phyloP scores from a whole-genome alignment of 1,140 invertebrate genomes.

The Lordiphosa stackelbergi region DNA sequence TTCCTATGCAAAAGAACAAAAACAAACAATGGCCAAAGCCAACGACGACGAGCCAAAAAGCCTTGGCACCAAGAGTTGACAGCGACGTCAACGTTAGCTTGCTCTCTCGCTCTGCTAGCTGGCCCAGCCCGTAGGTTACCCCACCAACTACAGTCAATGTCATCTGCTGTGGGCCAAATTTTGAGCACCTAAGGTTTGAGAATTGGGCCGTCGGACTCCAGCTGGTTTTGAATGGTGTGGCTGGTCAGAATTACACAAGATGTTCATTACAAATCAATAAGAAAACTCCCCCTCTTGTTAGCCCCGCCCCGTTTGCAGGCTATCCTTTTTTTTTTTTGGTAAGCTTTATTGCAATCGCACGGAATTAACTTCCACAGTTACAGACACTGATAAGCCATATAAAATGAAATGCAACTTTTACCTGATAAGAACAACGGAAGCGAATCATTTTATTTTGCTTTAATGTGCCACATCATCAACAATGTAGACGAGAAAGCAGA shows the following conservation, averaged over 20 bases:
- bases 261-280: constrained; percentile 14
- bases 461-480: background rate
- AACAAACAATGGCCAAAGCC: constrained; percentile 53
- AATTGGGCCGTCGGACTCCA: constrained; percentile 48
- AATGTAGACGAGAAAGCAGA: too few relatives aligned
- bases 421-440: background rate
- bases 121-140: background rate
- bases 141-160: constrained; percentile 26
- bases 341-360: too few relatives aligned
- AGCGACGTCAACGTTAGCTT: constrained; percentile 36
- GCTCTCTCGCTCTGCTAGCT: constrained; percentile 22
- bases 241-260: constrained; percentile 43
- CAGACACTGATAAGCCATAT: too few relatives aligned
- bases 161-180: constrained; percentile 16
- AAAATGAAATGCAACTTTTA: too few relatives aligned
- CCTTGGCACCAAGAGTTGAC: constrained; percentile 66
- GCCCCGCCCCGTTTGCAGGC: too few relatives aligned
- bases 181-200: constrained; percentile 16
- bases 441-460: background rate
- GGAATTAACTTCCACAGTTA: too few relatives aligned
- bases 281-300: too few relatives aligned
- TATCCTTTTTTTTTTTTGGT: too few relatives aligned
- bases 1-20: constrained; percentile 54
- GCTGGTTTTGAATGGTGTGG: constrained; percentile 17
- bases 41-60: constrained; percentile 41